Percentiles rank a stretch among this genome's conserved stretches.
phyloP scores from a whole-genome alignment of 2,113 vertebrate species.

The Trochalopteron elliotii region DNA sequence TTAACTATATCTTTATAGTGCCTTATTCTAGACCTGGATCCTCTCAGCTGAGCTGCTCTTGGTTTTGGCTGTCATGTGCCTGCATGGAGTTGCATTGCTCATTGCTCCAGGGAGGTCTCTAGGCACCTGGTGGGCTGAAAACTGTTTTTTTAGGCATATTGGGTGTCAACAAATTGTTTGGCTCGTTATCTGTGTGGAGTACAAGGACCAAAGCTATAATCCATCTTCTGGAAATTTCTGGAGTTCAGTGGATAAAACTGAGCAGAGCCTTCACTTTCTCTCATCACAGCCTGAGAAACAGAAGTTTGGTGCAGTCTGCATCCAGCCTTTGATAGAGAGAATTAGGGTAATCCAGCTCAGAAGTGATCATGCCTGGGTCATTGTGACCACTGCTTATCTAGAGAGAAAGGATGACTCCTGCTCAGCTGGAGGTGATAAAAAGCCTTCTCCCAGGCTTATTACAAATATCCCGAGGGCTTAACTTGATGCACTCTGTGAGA shows the following conservation, averaged over 20 bases:
- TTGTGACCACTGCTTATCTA: conserved; percentile 39
- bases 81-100: neutral
- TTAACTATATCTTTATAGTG: neutral
- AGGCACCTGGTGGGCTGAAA: neutral
- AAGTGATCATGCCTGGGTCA: neutral
- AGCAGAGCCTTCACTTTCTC: neutral
- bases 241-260: neutral
- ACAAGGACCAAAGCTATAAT: neutral
- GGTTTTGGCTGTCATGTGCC: neutral
- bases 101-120: neutral
- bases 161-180: neutral
- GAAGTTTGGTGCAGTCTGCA: neutral
- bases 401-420: neutral
- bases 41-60: neutral
- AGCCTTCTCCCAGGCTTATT: neutral
- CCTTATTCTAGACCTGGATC: neutral
- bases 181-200: neutral
- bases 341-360: neutral
- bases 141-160: neutral
- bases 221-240: neutral
- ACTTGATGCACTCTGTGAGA: neutral
- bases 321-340: neutral
- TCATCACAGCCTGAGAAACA: neutral
- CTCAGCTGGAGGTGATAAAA: conserved; percentile 41
- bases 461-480: neutral